phyloP scores from a whole-genome alignment of 92 coral and sea anemone species.

The Siderastrea siderea region DNA sequence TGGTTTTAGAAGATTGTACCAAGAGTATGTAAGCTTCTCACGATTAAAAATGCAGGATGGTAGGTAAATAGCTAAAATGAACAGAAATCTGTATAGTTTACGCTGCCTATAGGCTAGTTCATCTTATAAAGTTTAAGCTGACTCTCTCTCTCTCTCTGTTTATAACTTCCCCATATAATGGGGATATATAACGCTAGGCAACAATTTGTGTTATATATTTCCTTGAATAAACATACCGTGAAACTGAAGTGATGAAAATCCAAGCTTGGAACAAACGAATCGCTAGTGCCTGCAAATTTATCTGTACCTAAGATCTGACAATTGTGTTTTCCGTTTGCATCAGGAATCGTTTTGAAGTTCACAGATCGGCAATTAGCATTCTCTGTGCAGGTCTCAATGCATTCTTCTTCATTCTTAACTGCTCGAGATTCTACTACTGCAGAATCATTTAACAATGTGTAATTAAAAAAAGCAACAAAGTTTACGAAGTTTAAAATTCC shows the following conservation, averaged over 20 bases:
- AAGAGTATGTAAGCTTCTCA: too few relatives aligned
- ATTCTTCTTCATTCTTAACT: background rate
- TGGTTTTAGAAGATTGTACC: too few relatives aligned
- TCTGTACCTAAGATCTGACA: constrained; percentile 42
- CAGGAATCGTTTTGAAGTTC: constrained; percentile 33
- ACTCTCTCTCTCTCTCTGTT: background rate
- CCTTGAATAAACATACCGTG: constrained; percentile 29
- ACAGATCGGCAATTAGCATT: constrained; percentile 36
- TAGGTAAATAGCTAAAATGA: too few relatives aligned
- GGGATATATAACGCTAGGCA: background rate
- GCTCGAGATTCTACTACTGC: background rate
- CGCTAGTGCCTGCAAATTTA: constrained; percentile 10
- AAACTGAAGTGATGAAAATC: constrained; percentile 48
- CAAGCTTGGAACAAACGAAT: constrained; percentile 7
- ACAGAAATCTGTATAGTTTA: too few relatives aligned
- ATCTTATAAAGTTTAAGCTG: too few relatives aligned
- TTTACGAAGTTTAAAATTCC: constrained; percentile 22
- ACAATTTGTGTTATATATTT: background rate
- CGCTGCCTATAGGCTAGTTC: too few relatives aligned
- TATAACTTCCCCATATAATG: background rate
- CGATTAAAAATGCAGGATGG: too few relatives aligned
- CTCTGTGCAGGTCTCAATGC: constrained; percentile 39
- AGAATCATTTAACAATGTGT: constrained; percentile 15
- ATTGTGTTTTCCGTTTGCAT: background rate
- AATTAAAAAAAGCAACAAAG: constrained; percentile 9